phyloP scores from a whole-genome alignment of 1,140 invertebrate genomes.

The Zaprionus nigranus region DNA sequence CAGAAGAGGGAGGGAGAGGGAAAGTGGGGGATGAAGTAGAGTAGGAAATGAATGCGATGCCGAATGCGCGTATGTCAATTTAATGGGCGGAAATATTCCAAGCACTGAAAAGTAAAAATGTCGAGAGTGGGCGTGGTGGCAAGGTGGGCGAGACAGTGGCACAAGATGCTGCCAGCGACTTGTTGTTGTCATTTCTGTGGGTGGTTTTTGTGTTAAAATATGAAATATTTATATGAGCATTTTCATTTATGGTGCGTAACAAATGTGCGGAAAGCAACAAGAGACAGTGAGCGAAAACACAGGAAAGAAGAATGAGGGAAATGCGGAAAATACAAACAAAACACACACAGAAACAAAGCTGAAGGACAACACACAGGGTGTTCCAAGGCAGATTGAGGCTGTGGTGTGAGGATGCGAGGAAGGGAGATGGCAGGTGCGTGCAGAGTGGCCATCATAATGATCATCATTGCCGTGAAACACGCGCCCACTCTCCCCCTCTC shows the following conservation, averaged over 20 bases:
- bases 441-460: constrained; percentile 77
- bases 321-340: constrained; percentile 1
- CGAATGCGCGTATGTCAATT: constrained; percentile 77
- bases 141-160: constrained; percentile 24
- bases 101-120: constrained; percentile 44
- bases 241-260: constrained; percentile 82
- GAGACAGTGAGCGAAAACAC: neutral
- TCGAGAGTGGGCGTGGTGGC: constrained; percentile 1
- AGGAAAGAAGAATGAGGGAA: constrained; percentile 24
- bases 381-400: neutral
- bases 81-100: constrained; percentile 77
- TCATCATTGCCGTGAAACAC: constrained; percentile 51
- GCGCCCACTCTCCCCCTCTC: constrained; percentile 18
- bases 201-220: constrained; percentile 55
- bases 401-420: neutral
- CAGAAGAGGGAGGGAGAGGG: constrained; percentile 2
- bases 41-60: constrained; percentile 75
- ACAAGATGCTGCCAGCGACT: constrained; percentile 32
- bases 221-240: constrained; percentile 83
- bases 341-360: constrained; percentile 26
- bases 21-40: constrained; percentile 66
- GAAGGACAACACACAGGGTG: constrained; percentile 51
- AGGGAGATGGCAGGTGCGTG: constrained; percentile 59
- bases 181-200: constrained; percentile 45
- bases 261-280: constrained; percentile 67